These are phyloP conservation scores for Daubentonia madagascariensis DNA, from an alignment of 2,113 vertebrate genomes.

Conservation along the genomic window DNA sequence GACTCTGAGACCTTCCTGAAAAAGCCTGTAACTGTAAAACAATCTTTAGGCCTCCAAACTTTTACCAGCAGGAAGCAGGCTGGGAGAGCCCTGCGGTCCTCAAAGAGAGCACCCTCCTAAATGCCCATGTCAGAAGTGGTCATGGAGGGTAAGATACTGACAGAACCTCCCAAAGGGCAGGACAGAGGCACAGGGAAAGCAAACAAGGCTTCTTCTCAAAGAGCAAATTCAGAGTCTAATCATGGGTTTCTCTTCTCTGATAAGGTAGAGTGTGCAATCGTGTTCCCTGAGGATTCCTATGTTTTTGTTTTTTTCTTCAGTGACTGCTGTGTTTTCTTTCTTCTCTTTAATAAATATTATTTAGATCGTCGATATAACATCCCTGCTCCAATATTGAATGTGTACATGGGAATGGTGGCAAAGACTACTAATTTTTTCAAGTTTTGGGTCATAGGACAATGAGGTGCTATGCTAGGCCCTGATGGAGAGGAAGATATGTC, in stretches of 20 bases:
- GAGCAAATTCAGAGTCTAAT: not conserved
- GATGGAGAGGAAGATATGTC: not conserved
- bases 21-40: not conserved
- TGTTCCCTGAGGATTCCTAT: not conserved
- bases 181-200: not conserved
- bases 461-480: not conserved
- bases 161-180: not conserved
- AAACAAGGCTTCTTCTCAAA: not conserved
- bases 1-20: not conserved
- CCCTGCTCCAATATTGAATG: not conserved
- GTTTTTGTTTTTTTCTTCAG: not conserved
- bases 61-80: not conserved
- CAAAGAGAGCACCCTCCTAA: not conserved
- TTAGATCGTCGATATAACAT: not conserved
- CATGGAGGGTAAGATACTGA: not conserved
- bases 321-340: not conserved
- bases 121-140: not conserved
- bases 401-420: not conserved
- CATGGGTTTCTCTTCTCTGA: not conserved
- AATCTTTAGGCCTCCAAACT: not conserved
- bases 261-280: not conserved
- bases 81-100: not conserved
- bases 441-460: not conserved
- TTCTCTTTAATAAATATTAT: not conserved
- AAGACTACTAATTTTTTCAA: not conserved